Evolutionary conservation across 1,140 invertebrate genomes (phyloP), one percentile per base, ranked within the genome.

Genomic region (Coenobita brevimanus): DNA sequence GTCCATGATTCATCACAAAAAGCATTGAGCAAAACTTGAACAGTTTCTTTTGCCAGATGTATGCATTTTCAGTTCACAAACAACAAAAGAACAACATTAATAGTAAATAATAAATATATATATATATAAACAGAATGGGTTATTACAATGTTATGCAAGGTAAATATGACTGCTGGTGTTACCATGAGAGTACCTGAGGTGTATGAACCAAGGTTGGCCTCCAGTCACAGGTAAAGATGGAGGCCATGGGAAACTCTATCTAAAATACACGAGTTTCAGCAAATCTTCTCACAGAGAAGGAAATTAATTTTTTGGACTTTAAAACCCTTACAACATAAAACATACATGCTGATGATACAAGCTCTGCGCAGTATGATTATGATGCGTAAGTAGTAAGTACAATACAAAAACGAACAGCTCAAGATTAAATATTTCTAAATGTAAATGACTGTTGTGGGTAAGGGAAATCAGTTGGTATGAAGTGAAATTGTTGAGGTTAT

Each of bases 1-100:
- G 84, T 87, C 84, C 75, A 87, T 79, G 78, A 69, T 80, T 86
- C 76, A 87, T 87, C 84, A 87, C 84, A 87, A 87, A 87, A 87
- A 87, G 84, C 84, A 87, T 87, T 87, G 84, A 87, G 84, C 84
- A 85, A 85, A 87, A 87, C 84, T 79, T 87, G 84, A 87, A 87
- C 78, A 87, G 76, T 87, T 86, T 87, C 75, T 54, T 87, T 80
- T 54, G 84, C 75, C 76, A 60, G 84, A 87, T 87, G 84, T 60
- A 87, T 85, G 50, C 67, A 87, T 80, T 60, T 81, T 80, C 50
- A 36, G 64, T 79, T 67, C 84, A 87, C 76, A 87, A 79, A 87
- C 84, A 80, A 80, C 78, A 87, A 75, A 87, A 80, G 78, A 87
- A 87, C 80, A 87, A 87, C 76, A 80, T 80, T 87, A 87, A 80